Base-by-base conservation (phyloP, 30 jellyfish, hydroid and myxozoan genomes). In the Turritopsis dohrnii region DNA sequence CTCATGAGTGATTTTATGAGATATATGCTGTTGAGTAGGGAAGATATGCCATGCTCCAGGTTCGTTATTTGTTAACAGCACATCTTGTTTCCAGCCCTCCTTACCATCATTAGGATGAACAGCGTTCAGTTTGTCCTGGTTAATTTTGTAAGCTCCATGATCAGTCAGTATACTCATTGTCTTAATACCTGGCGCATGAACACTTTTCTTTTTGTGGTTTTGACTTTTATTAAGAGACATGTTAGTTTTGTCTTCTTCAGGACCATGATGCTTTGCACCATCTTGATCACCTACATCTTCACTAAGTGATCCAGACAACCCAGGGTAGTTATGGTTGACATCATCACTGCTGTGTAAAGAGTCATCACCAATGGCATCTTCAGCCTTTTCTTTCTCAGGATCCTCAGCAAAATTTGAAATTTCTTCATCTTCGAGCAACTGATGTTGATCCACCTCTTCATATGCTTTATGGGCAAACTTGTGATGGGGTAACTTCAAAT, bases 101-200 rank as follows among this genome's bases (percentile, higher is more conserved):
- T 41, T 41, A 5, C 5, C 60, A 41, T 41, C 60, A 13, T 41
- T 41, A 41, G 60, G 60, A 41, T 41, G 60, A 13, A 13, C 9
- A 41, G 13, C 60, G 16, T 69, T 26, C 5, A 26, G 13, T 26
- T 69, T 69, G 30, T 69, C 77, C 28, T 23, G 29, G 29, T 69
- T 69, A 8, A 69, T 26, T 69, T 69, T 69, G 30, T 69, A 69
- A 69, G 77, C 77, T 21, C 77, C 77, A 69, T 69, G 30, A 69
- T 69, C 77, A 21, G 77, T 69, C 5, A 21, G 30, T 69, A 69
- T 69, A 69, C 30, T 69, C 30, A 69, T 21, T 5, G 60, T 41
- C 5, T 41, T 41, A 5, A 41, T 3, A 5, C 60, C 60, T 3
- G 77, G 77, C 16, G 28, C 77, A 21, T 69, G 77, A 5, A 21